These are phyloP conservation scores for Dilophus febrilis DNA, from an alignment of 2,888 invertebrate genomes.

Conservation along the genomic window DNA sequence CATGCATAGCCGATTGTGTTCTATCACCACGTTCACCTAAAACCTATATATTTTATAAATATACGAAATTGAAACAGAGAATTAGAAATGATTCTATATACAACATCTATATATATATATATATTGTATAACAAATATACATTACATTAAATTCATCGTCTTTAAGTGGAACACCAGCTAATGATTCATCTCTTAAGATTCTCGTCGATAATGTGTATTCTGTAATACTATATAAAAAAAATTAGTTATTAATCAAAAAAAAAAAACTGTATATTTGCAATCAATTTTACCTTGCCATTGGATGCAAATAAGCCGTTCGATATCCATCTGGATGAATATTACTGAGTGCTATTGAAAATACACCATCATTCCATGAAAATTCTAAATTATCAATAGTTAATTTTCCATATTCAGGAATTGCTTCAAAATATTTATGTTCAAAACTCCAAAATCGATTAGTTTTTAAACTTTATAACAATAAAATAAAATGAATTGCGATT, in stretches of 20 bases:
- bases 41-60: conserved; percentile 22
- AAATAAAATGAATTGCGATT: too few relatives aligned
- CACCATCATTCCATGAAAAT: conserved; percentile 67
- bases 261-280: not conserved
- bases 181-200: conserved; percentile 36
- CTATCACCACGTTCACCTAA: conserved; percentile 46
- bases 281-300: conserved; percentile 37
- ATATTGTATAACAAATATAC: not conserved
- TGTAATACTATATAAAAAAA: conserved; percentile 42
- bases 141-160: conserved; percentile 35
- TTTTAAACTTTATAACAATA: conserved; percentile 38
- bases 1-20: conserved; percentile 53
- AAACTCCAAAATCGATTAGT: conserved; percentile 50
- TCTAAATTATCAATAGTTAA: conserved; percentile 45
- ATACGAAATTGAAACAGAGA: too few relatives aligned
- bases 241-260: too few relatives aligned
- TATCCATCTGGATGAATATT: conserved; percentile 34
- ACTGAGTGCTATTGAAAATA: conserved; percentile 53
- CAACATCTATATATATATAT: too few relatives aligned
- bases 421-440: conserved; percentile 55
- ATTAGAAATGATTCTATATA: too few relatives aligned
- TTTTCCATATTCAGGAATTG: conserved; percentile 51
- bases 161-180: conserved; percentile 35
- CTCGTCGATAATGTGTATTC: conserved; percentile 54
- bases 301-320: conserved; percentile 55